phyloP scores from a whole-genome alignment of 2,797 vertebrate species.

The Amblyopsis hoosieri region DNA sequence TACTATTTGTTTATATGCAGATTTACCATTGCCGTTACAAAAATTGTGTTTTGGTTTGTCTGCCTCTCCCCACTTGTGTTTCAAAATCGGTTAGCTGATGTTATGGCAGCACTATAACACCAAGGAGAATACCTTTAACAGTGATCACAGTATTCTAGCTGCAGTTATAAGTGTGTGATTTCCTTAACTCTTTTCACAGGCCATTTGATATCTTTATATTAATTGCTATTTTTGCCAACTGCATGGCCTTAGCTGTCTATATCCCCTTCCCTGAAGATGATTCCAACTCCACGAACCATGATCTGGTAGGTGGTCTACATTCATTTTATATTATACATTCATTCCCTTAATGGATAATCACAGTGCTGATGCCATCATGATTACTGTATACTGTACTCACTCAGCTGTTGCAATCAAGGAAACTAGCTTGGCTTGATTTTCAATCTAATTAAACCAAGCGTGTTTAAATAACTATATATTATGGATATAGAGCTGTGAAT shows the following conservation, averaged over 20 bases:
- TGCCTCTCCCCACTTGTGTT: no score
- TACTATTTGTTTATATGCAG: no score
- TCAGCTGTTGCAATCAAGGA: not conserved
- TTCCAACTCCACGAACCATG: constrained; percentile 98
- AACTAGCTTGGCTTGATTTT: not conserved
- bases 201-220: constrained; percentile 99
- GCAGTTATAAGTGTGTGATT: constrained; percentile 2
- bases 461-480: not conserved
- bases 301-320: constrained; percentile 88
- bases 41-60: no score
- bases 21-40: no score
- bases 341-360: constrained; percentile 2
- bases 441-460: not conserved
- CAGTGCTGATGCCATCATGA: not conserved
- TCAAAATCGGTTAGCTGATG: no score
- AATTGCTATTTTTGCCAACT: constrained; percentile 99
- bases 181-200: constrained; percentile 88
- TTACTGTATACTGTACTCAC: not conserved
- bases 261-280: constrained; percentile 98
- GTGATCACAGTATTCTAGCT: no score
- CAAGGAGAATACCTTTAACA: no score
- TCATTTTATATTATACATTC: not conserved
- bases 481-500: not conserved
- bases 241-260: constrained; percentile 99
- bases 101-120: no score